Conservation (phyloP, 2,888 invertebrate species). For the Eugnorisma glareosa region DNA sequence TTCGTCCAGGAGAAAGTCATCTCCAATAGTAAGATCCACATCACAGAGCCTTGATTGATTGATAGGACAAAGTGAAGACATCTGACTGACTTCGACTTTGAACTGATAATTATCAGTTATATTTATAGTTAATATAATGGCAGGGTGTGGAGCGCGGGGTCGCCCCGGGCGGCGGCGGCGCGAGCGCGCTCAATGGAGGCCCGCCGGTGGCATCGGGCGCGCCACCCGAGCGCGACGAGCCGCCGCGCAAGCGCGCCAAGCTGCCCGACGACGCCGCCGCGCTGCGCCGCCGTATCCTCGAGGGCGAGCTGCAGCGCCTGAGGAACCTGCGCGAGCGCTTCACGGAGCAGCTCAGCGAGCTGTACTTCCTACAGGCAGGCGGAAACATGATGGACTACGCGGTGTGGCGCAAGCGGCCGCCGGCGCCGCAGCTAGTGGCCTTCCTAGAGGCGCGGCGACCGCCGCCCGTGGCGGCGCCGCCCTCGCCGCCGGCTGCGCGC, state of each 20-base stretch:
- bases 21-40: neutral
- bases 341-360: conserved; percentile 95
- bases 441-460: conserved; percentile 94
- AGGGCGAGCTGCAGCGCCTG: conserved; percentile 93
- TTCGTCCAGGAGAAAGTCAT: neutral
- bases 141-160: conserved; percentile 84
- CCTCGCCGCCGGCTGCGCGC: conserved; percentile 77
- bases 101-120: neutral
- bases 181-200: conserved; percentile 74
- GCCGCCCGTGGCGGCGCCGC: conserved; percentile 89
- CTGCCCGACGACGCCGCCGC: conserved; percentile 77
- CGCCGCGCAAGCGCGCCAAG: conserved; percentile 81
- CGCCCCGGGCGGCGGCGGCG: conserved; percentile 68
- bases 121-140: conserved; percentile 11
- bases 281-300: conserved; percentile 91
- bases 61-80: neutral
- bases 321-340: conserved; percentile 92
- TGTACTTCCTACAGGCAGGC: conserved; percentile 96
- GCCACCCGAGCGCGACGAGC: conserved; percentile 76
- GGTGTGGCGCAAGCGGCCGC: conserved; percentile 95
- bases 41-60: neutral
- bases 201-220: conserved; percentile 68
- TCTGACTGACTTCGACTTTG: neutral
- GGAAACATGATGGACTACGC: conserved; percentile 97
- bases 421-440: conserved; percentile 93